Percentiles rank a stretch among this genome's conserved stretches.
These are phyloP conservation scores for Tinea trinotella DNA, from an alignment of 2,888 invertebrate species.

Conservation along the genomic window DNA sequence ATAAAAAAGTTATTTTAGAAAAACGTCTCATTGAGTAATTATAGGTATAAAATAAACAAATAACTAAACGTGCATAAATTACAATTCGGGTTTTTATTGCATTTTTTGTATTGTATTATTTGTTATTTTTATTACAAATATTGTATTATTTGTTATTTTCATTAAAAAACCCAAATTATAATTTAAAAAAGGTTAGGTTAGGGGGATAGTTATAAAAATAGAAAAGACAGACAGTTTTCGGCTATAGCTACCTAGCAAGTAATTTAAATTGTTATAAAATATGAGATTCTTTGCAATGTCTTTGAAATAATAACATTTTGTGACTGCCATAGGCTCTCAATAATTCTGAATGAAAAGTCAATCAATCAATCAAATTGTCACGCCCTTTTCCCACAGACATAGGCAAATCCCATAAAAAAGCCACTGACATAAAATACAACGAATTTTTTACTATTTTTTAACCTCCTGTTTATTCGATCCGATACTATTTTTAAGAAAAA, in stretches of 20 bases:
- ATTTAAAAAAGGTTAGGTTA: conserved; percentile 22
- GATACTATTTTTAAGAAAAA: no score
- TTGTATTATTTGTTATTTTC: conserved; percentile 21
- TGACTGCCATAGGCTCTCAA: no score
- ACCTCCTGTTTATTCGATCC: no score
- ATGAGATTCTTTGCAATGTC: conserved; percentile 19
- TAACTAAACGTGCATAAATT: conserved; percentile 57
- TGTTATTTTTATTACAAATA: conserved; percentile 9
- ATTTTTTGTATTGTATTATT: not conserved
- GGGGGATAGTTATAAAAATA: conserved; percentile 22
- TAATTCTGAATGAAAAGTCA: no score
- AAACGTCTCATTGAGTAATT: conserved; percentile 4
- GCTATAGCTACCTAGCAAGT: conserved; percentile 73
- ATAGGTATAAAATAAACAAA: conserved; percentile 26
- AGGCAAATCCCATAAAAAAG: no score
- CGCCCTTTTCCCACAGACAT: no score
- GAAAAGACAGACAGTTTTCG: conserved; percentile 51
- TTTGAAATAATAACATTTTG: conserved; percentile 7
- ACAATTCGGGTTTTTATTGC: conserved; percentile 35
- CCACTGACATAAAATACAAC: no score
- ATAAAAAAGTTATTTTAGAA: no score
- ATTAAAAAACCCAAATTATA: conserved; percentile 51
- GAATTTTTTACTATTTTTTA: no score
- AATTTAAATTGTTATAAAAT: conserved; percentile 26
- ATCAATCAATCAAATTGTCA: no score